Conservation (phyloP, 2,888 invertebrate species). For the Crepidodera aurea region DNA sequence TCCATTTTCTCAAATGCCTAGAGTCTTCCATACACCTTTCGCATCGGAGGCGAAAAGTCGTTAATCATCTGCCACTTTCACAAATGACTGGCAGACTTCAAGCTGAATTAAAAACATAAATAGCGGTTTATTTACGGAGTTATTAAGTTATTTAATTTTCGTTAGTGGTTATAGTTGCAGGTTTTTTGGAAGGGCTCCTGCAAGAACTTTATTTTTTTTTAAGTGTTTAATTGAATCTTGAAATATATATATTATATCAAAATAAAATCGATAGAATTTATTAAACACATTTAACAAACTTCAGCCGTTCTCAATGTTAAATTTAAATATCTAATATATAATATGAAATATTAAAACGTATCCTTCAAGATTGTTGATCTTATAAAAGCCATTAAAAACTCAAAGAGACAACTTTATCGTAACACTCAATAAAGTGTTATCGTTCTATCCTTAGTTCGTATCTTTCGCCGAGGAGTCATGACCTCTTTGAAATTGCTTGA, state of each 20-base stretch:
- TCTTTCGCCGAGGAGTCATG: neutral
- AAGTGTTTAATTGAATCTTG: no score
- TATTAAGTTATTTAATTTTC: neutral
- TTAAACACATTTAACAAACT: no score
- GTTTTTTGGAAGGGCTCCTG: no score
- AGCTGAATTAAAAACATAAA: conserved; percentile 15
- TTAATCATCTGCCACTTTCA: conserved; percentile 23
- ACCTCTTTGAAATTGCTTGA: neutral
- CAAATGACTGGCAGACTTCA: conserved; percentile 9
- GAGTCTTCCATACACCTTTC: conserved; percentile 14
- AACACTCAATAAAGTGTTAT: neutral
- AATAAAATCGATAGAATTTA: no score
- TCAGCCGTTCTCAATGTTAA: no score
- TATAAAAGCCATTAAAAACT: no score
- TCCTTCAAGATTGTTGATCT: no score
- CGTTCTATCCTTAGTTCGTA: neutral
- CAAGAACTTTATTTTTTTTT: no score
- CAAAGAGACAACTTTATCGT: neutral
- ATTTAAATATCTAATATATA: no score
- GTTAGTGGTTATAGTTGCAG: no score
- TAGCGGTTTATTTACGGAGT: neutral
- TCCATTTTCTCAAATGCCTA: conserved; percentile 12
- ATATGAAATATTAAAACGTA: no score
- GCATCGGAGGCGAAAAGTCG: conserved; percentile 5
- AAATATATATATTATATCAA: no score